These are phyloP conservation scores for Trilocha varians DNA, from an alignment of 2,888 invertebrate species.

Conservation along the genomic window DNA sequence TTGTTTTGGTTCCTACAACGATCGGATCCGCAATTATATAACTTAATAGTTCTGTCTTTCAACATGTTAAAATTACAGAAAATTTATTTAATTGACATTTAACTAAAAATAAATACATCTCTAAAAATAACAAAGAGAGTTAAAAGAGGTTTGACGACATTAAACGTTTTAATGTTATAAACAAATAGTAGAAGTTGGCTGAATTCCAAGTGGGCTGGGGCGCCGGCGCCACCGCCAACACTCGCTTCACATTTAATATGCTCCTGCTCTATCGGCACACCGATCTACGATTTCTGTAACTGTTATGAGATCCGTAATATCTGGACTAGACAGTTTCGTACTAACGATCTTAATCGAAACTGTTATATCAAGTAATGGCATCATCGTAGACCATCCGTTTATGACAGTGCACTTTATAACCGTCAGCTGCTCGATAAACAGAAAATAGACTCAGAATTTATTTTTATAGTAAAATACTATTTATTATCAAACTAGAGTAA, in stretches of 20 bases:
- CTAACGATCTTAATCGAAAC: background rate
- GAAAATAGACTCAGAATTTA: background rate
- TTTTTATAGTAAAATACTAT: background rate
- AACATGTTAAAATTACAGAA: too few relatives aligned
- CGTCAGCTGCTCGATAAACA: background rate
- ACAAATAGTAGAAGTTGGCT: constrained; percentile 60
- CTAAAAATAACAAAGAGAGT: background rate
- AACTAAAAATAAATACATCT: background rate
- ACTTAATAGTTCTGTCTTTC: too few relatives aligned
- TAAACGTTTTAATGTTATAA: constrained; percentile 54
- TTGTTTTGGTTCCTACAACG: too few relatives aligned
- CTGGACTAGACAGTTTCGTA: background rate
- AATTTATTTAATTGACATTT: too few relatives aligned
- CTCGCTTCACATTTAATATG: constrained; percentile 36
- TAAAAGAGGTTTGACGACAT: constrained; percentile 17
- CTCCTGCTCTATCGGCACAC: constrained; percentile 34
- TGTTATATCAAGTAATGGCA: background rate
- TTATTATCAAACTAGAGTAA: background rate
- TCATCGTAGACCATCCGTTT: background rate
- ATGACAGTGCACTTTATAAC: background rate
- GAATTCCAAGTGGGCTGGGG: constrained; percentile 52
- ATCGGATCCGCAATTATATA: too few relatives aligned
- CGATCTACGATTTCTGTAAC: constrained; percentile 23
- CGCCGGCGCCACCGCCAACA: constrained; percentile 52
- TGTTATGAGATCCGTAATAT: background rate